Evolutionary conservation across 2,888 invertebrate species (phyloP).

Genomic region (Hypsopygia costalis): DNA sequence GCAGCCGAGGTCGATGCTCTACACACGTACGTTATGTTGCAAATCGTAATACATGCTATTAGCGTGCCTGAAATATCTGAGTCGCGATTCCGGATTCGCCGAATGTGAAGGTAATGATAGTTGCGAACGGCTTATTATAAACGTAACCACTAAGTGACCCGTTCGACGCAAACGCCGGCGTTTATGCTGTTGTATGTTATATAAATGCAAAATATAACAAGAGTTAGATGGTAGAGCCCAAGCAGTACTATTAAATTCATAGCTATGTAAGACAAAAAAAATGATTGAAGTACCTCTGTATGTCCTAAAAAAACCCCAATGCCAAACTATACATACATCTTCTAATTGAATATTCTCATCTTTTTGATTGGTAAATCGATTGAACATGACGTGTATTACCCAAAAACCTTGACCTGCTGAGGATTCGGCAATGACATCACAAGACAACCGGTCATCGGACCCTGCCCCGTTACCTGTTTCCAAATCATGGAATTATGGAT

Average conservation of each 20-base stretch:
- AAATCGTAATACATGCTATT: conserved; percentile 31
- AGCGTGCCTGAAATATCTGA: conserved; percentile 30
- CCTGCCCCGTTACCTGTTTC: background rate
- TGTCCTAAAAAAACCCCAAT: no score
- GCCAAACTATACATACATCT: no score
- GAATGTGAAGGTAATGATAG: conserved; percentile 14
- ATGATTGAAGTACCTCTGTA: no score
- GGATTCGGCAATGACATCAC: background rate
- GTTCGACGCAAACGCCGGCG: conserved; percentile 2
- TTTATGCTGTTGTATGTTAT: conserved; percentile 7
- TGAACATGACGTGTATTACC: background rate
- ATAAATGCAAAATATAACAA: background rate
- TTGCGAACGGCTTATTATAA: background rate
- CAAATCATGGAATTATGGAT: background rate
- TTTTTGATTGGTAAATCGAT: no score
- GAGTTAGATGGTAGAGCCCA: background rate
- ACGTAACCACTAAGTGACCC: conserved; percentile 7
- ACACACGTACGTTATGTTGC: conserved; percentile 40
- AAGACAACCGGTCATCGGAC: background rate
- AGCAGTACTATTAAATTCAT: no score
- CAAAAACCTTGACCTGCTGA: background rate
- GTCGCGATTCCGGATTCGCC: conserved; percentile 27
- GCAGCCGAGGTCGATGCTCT: conserved; percentile 68
- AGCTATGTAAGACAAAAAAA: no score
- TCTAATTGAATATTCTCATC: no score